Percentiles rank a stretch among this genome's conserved stretches.
Conservation (phyloP, 2,797 vertebrate genomes). For the Poeciliopsis turneri region DNA sequence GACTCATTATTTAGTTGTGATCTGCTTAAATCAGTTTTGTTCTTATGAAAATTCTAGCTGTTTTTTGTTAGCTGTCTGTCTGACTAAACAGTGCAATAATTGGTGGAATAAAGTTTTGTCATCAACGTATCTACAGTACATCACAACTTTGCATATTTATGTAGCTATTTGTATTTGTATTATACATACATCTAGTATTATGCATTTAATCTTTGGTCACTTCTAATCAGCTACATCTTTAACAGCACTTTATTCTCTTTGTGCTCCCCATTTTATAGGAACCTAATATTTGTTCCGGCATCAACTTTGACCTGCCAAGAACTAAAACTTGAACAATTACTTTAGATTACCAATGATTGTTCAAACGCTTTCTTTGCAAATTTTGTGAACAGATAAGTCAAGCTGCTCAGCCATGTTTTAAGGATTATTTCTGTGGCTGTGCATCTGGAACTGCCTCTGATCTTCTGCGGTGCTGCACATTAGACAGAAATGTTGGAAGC, state of each 20-base stretch:
- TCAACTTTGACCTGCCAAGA: background rate
- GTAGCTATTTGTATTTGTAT: background rate
- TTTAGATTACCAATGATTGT: background rate
- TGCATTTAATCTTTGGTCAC: background rate
- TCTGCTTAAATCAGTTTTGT: background rate
- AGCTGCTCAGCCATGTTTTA: background rate
- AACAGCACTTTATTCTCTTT: background rate
- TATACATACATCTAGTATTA: background rate
- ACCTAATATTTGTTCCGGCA: background rate
- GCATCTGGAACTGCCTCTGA: background rate
- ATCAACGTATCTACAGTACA: background rate
- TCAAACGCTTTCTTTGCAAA: background rate
- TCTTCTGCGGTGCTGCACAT: background rate
- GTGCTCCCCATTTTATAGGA: background rate
- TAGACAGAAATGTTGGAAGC: background rate
- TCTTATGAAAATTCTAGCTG: background rate
- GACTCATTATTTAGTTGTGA: background rate
- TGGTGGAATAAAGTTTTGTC: background rate
- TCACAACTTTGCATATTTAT: background rate
- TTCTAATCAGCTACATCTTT: background rate
- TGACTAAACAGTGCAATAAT: background rate
- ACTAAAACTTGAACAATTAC: background rate
- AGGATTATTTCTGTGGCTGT: background rate
- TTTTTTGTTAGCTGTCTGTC: background rate
- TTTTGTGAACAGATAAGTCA: background rate